Base-by-base conservation (phyloP, 64 coral and sea anemone species). In the Catalaphyllia jardinei region DNA sequence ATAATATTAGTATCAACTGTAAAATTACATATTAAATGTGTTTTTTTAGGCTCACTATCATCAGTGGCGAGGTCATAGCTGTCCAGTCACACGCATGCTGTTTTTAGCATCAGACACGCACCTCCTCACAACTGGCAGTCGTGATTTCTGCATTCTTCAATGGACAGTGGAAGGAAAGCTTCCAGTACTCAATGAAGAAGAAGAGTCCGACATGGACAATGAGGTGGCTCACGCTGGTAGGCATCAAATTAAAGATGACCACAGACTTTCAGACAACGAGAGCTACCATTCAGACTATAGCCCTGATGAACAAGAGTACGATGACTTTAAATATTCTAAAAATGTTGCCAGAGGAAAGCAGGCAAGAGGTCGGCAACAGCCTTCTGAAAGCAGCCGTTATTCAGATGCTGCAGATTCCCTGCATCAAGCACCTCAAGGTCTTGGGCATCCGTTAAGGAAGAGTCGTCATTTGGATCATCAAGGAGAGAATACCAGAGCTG, bases 51-150 rank as follows among this genome's bases (percentile, higher is more conserved):
- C 88, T 9, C 91, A 97, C 67, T 97, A 93, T 83, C 92, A 97
- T 59, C 95, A 97, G 69, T 92, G 88, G 71, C 88, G 95, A 69
- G 95, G 90, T 42, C 95, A 97, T 22, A 90, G 95, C n/a, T 93
- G 88, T 28, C 82, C 95, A 29, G 92, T 97, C 17, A 78, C 87
- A 67, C 77, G 91, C 11, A 88, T 97, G 55, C 86, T 83, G 30
- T 97, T 97, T 59, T 79, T 97, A 19, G 72, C 95, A 3, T 91
- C 88, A 17, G 95, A 97, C 62, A 93, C 75, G 5, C 87, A 63
- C 35, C 95, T 97, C 17, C 74, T 97, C 10, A 97, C 81, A 62
- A 97, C 95, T 67, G 95, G 90, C 75, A 92, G 95, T 71, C 72
- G 79, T 50, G 95, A 97, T 59, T 86, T 88, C 42, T 92, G 90